Percentiles rank a stretch among this genome's conserved stretches.
Evolutionary conservation across 2,113 vertebrate species (phyloP).

Genomic region (Cephalopholis sonnerati): DNA sequence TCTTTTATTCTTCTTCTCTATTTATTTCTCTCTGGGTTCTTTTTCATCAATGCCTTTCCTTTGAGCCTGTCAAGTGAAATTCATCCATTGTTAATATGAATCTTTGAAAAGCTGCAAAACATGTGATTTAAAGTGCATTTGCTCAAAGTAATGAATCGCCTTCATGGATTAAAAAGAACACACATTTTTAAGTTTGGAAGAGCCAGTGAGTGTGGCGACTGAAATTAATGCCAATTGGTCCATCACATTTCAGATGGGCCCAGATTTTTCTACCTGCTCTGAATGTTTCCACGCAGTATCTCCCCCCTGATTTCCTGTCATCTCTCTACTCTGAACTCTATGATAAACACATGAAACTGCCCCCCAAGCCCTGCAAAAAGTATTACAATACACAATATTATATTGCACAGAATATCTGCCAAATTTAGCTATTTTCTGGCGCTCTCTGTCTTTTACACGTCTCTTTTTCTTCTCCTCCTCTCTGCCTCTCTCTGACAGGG

Average conservation of each 20-base stretch:
- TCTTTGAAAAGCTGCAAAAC: neutral
- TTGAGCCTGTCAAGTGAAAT: slow-evolving; percentile 13
- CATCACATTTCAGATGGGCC: neutral
- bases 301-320: neutral
- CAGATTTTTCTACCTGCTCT: neutral
- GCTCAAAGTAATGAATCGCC: neutral
- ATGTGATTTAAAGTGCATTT: neutral
- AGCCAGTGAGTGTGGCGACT: neutral
- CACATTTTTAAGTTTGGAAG: neutral
- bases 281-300: neutral
- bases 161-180: neutral
- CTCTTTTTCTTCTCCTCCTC: neutral
- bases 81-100: neutral
- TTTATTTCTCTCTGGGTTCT: neutral
- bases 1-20: neutral
- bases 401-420: neutral
- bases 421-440: neutral
- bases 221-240: neutral
- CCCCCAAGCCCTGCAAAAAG: neutral
- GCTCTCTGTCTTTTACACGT: slow-evolving; percentile 5
- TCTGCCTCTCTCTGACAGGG: neutral
- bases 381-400: neutral
- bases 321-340: neutral
- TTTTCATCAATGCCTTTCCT: neutral
- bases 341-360: neutral